phyloP scores from a whole-genome alignment of 2,113 vertebrate genomes.

The Chionodraco myersi region DNA sequence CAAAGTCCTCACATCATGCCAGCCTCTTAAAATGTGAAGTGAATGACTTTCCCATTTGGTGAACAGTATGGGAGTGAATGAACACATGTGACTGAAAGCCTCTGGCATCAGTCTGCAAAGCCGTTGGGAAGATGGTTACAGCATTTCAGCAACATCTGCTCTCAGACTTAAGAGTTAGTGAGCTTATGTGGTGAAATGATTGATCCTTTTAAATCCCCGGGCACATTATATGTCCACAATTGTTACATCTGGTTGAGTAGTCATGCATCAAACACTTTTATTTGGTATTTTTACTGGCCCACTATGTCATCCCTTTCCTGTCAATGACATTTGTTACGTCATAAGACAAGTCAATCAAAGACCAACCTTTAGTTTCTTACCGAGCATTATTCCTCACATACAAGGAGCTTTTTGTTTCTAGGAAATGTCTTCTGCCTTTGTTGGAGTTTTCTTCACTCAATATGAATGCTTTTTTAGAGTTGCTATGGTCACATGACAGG shows the following conservation, averaged over 20 bases:
- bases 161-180: constrained; percentile 1
- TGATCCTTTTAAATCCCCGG: constrained; percentile 40
- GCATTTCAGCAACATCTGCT: constrained; percentile 41
- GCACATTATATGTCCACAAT: constrained; percentile 21
- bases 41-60: constrained; percentile 1
- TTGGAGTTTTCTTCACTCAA: constrained; percentile 24
- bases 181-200: constrained; percentile 45
- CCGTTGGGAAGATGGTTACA: neutral
- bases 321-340: constrained; percentile 2
- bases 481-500: constrained; percentile 46
- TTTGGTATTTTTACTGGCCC: constrained; percentile 37
- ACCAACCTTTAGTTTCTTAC: constrained; percentile 31
- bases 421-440: constrained; percentile 40
- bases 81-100: neutral
- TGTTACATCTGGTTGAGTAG: constrained; percentile 44
- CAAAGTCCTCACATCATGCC: neutral
- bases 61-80: neutral
- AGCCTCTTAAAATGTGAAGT: neutral
- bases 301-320: constrained; percentile 14
- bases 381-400: constrained; percentile 22
- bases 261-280: constrained; percentile 48
- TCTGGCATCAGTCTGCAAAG: neutral
- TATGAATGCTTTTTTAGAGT: constrained; percentile 24
- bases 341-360: constrained; percentile 41
- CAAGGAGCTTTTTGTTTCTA: constrained; percentile 44